Conservation (phyloP, 2,113 vertebrate species). For the Paramormyrops kingsleyae region DNA sequence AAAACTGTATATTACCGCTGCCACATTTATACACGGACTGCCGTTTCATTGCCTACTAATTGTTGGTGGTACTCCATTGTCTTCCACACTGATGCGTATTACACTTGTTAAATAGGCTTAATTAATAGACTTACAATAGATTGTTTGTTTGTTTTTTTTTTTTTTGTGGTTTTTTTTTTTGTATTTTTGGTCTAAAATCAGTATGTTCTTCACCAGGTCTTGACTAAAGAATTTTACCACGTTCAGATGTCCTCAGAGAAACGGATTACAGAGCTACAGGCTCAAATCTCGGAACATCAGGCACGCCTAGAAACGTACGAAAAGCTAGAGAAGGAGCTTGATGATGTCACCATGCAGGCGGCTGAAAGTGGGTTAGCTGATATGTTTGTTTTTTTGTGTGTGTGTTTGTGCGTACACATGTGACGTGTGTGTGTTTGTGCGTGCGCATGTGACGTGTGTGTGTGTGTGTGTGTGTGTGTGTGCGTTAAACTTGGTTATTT, state of each 20-base stretch:
- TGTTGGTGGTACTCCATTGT: not conserved
- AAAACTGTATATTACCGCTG: not conserved
- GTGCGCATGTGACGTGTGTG: no score
- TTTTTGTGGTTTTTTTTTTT: not conserved
- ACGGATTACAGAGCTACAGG: constrained; percentile 73
- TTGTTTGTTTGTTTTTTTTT: not conserved
- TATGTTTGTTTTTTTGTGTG: not conserved
- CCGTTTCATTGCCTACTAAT: not conserved
- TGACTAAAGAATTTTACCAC: constrained; percentile 93
- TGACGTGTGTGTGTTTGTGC: no score
- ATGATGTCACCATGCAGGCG: constrained; percentile 90
- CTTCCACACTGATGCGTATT: not conserved
- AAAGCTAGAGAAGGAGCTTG: constrained; percentile 86
- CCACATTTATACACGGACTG: not conserved
- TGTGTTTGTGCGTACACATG: no score
- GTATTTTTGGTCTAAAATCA: not conserved
- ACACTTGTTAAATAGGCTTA: not conserved
- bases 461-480: no score
- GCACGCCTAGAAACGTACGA: constrained; percentile 82
- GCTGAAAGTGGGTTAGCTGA: constrained; percentile 78
- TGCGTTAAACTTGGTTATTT: not conserved
- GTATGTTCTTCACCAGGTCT: constrained; percentile 59
- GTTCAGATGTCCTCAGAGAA: constrained; percentile 89
- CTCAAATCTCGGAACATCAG: constrained; percentile 79
- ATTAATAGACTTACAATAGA: not conserved